Base-by-base conservation (phyloP, 2,888 invertebrate species). In the Zygothrica quintamaculata region DNA sequence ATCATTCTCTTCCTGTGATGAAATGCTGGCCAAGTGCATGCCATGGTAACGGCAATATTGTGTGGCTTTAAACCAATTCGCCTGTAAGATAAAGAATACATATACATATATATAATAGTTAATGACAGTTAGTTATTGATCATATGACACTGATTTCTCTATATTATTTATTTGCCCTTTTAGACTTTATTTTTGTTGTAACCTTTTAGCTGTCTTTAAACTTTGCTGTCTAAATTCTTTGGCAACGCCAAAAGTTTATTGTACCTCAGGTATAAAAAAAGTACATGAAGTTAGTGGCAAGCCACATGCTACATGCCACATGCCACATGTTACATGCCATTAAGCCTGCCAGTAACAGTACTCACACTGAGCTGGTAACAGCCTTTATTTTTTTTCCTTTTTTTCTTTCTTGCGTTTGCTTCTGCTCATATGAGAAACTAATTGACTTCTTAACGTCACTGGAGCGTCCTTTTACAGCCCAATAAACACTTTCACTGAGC, bases 1-100 rank as follows among this genome's bases (percentile, higher is more conserved):
- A 90, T 96, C 96, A 89, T 97, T 97, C 91, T 97, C 97, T 89
- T 97, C 96, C 91, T 97, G 97, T 57, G 96, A 95, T 56, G 95
- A 94, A 88, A 97, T 96, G 88, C 96, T 96, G 11, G 97, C 97
- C 84, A 97, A 93, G 86, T 97, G 97, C 97, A 97, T 97, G 50
- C 97, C 97, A 90, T 97, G 97, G 92, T 96, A 97, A 66, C 97
- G 93, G 90, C 97, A 97, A 91, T 97, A 97, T 91, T 97, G 97
- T 50, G 96, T 95, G 16, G 97, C 96, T 90, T 96, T 94, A 92
- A 95, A 97, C 96, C 97, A 97, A 92, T 97, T 97, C 3, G 97
- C 97, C 97, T 97, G 93, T 9, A 93, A 89, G 29, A 22, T 15
- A 37, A 62, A 18, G 58, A 40, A 39, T 31, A 34, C 33, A 42